These are phyloP conservation scores for Strigamia crassipes DNA, from an alignment of 2,888 invertebrate genomes.

Conservation along the genomic window DNA sequence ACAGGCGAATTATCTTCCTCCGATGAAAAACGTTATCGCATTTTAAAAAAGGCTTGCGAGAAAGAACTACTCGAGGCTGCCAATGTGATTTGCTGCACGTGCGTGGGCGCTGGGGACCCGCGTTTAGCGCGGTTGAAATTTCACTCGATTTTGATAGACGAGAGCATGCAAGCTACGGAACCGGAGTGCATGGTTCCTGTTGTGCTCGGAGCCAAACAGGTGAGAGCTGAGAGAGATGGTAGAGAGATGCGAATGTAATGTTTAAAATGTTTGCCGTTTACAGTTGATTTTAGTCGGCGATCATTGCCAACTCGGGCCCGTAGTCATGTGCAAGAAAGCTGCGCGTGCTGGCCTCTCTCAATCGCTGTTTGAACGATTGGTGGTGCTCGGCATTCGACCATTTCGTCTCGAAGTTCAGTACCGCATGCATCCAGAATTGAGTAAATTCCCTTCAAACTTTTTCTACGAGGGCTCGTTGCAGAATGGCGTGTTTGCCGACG, in stretches of 20 bases:
- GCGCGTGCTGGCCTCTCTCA: slow-evolving; percentile 95
- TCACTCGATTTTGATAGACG: slow-evolving; percentile 94
- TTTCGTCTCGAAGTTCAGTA: slow-evolving; percentile 97
- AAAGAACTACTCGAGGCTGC: slow-evolving; percentile 89
- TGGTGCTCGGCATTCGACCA: slow-evolving; percentile 94
- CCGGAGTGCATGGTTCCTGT: slow-evolving; percentile 99
- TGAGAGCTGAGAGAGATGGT: no score
- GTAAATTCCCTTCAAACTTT: slow-evolving; percentile 97
- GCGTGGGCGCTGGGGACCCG: slow-evolving; percentile 97
- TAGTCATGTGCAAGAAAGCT: slow-evolving; percentile 99
- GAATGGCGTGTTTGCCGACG: slow-evolving; percentile 97
- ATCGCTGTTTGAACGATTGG: slow-evolving; percentile 94
- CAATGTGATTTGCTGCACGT: slow-evolving; percentile 98
- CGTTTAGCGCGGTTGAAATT: slow-evolving; percentile 90
- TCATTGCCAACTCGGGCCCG: slow-evolving; percentile 98
- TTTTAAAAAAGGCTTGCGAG: slow-evolving; percentile 87
- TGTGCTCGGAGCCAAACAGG: slow-evolving; percentile 92
- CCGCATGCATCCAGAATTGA: slow-evolving; percentile 97
- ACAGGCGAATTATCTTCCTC: slow-evolving; percentile 95
- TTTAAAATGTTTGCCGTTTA: slow-evolving; percentile 49
- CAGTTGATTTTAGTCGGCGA: slow-evolving; percentile 94
- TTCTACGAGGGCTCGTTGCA: slow-evolving; percentile 99
- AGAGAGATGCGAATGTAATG: no score
- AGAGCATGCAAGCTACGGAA: slow-evolving; percentile 96
- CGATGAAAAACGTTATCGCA: slow-evolving; percentile 92